phyloP scores from a whole-genome alignment of 2,113 vertebrate species.

The Blennius ocellaris region DNA sequence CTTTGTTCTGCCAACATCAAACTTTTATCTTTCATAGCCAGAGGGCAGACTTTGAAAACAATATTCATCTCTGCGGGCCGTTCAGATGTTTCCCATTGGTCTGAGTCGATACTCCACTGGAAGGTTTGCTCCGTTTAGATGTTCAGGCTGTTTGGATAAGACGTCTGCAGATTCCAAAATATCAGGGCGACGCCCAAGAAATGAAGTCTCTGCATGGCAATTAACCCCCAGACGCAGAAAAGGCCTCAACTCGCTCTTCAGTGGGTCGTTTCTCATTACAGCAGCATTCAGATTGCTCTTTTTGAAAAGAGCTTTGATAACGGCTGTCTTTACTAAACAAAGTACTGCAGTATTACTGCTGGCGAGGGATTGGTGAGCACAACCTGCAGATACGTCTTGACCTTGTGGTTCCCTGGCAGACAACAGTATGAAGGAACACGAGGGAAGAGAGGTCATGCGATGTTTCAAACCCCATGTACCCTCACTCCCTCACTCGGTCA shows the following conservation, averaged over 20 bases:
- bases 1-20: constrained; percentile 46
- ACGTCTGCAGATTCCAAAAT: background rate
- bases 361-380: no score
- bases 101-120: constrained; percentile 4
- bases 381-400: background rate
- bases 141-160: constrained; percentile 7
- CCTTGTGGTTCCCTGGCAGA: background rate
- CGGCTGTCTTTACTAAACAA: no score
- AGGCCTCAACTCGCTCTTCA: no score
- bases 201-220: background rate
- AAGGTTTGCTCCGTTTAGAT: constrained; percentile 11
- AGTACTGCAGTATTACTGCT: no score
- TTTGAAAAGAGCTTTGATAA: no score
- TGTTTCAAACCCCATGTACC: background rate
- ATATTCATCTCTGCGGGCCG: constrained; percentile 33
- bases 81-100: constrained; percentile 32
- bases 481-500: background rate
- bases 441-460: background rate
- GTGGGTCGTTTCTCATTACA: no score
- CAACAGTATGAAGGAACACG: background rate
- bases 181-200: background rate
- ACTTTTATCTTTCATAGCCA: constrained; percentile 47
- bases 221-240: constrained; percentile 1
- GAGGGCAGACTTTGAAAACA: constrained; percentile 48
- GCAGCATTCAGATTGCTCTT: no score